Base-by-base conservation (phyloP, 2,797 vertebrate genomes). In the Enteromius anoplus region DNA sequence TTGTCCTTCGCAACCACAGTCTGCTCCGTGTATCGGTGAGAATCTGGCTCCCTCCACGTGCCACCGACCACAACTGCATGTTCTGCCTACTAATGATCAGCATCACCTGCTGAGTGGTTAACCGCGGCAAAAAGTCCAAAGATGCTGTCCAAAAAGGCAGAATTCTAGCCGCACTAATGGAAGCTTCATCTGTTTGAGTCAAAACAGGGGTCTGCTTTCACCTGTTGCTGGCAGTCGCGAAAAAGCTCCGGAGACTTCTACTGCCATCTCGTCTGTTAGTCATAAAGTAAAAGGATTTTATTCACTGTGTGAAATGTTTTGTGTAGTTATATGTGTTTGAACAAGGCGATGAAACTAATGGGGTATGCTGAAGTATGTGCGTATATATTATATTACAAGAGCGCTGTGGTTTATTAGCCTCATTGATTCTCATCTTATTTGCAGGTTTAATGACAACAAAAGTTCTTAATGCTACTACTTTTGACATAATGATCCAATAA, bases 11-110 rank as follows among this genome's bases (percentile, higher is more conserved):
- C 51, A 72, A 83, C 51, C 70, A 19, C 68, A 55, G 68, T 79
- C 77, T 79, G 70, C 49, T 26, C 82, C 26, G 53, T 80, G 65
- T 72, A 55, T 69, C 4, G 17, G 86, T 90, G 88, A 85, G 85
- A 86, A 86, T 90, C 81, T 88, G 89, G 89, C 87, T 88, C 86
- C 78, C 45, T 83, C 82, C 75, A 49, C 53, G 66, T 80, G 53
- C 62, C 78, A 69, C 72, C 21, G 37, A 83, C 84, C 86, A 83
- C 86, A 86, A 49, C 26, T 23, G 69, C 81, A 82, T 84, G 72
- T 73, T 85, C 73, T 81, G 73, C 78, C 65, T 85, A 81, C 85
- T 83, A 84, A 84, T 32, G 53, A 64, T 76, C 58, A 80, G 71
- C 85, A 73, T 73, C 32, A 55, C 71, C 82, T 83, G 75, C 42